Evolutionary conservation across 2,113 vertebrate genomes (phyloP).

Genomic region (Phycodurus eques): DNA sequence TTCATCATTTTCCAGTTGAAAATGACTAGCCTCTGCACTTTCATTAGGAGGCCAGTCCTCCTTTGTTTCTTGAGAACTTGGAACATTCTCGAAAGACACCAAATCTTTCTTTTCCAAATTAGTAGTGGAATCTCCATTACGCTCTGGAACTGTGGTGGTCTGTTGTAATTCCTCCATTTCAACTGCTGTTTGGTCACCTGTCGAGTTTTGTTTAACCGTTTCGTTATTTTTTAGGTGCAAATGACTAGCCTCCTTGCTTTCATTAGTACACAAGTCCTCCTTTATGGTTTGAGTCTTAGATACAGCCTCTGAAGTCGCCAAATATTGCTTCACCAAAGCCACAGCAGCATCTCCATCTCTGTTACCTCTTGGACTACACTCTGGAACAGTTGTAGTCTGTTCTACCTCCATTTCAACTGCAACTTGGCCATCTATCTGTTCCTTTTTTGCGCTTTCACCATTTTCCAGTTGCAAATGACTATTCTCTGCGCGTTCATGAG

Average conservation of each 20-base stretch:
- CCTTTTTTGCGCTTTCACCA: not conserved
- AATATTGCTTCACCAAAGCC: not conserved
- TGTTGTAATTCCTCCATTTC: constrained; percentile 33
- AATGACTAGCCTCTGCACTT: not conserved
- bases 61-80: constrained; percentile 19
- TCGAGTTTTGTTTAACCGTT: not conserved
- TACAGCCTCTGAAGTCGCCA: not conserved
- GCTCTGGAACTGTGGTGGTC: constrained; percentile 2
- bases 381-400: not conserved
- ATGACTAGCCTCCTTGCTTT: not conserved
- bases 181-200: constrained; percentile 23
- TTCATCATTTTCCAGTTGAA: not conserved
- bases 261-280: not conserved
- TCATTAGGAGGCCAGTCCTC: constrained; percentile 8
- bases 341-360: not conserved
- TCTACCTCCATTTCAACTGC: not conserved
- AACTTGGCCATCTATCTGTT: not conserved
- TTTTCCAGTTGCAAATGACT: not conserved
- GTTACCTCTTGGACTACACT: not conserved
- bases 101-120: not conserved
- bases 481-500: not conserved
- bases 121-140: not conserved
- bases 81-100: not conserved
- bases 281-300: not conserved
- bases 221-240: not conserved